Conservation (phyloP, 2,113 vertebrate species). For the Pontoporia blainvillei region DNA sequence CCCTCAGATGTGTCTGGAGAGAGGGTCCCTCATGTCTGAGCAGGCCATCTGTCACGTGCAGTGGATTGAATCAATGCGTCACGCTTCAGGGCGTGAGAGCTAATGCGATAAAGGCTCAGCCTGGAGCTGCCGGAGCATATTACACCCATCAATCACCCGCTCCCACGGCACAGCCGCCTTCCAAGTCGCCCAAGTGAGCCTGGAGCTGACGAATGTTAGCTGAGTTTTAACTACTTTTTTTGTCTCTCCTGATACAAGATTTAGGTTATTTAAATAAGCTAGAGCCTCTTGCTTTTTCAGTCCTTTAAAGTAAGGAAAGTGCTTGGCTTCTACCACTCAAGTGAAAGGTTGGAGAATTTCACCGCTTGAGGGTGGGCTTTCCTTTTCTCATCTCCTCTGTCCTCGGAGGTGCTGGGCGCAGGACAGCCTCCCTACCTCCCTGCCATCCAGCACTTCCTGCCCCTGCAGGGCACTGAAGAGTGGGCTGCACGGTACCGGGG, state of each 20-base stretch:
- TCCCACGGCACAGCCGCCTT: neutral
- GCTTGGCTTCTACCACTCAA: too few species aligned
- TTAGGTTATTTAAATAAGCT: neutral
- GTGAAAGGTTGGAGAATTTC: neutral
- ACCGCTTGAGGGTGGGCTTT: rapidly evolving
- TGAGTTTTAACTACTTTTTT: slow-evolving; percentile 9
- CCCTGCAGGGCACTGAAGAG: neutral
- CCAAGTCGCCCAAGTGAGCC: neutral
- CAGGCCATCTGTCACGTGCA: neutral
- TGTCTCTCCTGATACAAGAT: neutral
- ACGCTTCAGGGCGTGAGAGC: neutral
- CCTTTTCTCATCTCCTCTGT: neutral
- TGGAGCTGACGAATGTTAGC: neutral
- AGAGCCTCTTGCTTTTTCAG: neutral
- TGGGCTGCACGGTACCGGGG: rapidly evolving
- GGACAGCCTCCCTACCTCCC: neutral
- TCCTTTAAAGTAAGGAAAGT: neutral
- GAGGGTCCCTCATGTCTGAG: neutral
- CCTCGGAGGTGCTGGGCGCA: neutral
- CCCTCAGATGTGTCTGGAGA: neutral
- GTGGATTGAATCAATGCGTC: neutral
- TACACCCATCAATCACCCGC: slow-evolving; percentile 23
- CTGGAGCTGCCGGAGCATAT: neutral
- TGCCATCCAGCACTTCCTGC: neutral
- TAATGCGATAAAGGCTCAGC: slow-evolving; percentile 4